phyloP scores from a whole-genome alignment of 1,140 invertebrate genomes.

The Lanistes nyassanus region DNA sequence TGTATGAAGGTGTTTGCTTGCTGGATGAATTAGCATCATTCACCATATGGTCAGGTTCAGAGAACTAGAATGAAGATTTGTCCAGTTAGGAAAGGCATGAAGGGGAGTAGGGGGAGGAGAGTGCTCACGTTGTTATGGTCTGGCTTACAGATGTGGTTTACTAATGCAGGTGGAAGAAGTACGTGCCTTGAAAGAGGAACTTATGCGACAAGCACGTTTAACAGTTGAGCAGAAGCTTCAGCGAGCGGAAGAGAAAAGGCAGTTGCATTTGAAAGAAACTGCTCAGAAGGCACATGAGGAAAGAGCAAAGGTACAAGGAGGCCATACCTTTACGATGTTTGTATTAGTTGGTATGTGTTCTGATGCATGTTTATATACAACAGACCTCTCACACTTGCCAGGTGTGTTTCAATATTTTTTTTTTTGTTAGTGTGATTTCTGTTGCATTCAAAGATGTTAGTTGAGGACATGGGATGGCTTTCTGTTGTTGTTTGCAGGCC shows the following conservation, averaged over 20 bases:
- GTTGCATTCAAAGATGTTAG: neutral
- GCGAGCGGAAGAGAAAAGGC: slow-evolving; percentile 90
- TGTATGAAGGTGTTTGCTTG: no score
- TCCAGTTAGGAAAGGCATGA: neutral
- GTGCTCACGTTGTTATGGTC: neutral
- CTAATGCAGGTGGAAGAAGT: slow-evolving; percentile 82
- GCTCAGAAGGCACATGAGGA: slow-evolving; percentile 96
- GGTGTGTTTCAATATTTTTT: neutral
- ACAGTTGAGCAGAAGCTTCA: slow-evolving; percentile 87
- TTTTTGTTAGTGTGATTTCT: neutral
- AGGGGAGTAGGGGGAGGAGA: neutral
- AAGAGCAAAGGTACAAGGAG: slow-evolving; percentile 80
- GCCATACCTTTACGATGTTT: neutral
- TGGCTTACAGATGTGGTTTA: neutral
- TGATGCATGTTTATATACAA: neutral
- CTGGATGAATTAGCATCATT: no score
- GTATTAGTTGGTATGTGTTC: neutral
- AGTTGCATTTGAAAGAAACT: slow-evolving; percentile 81
- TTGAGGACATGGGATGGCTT: neutral
- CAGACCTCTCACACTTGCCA: neutral
- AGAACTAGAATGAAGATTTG: neutral
- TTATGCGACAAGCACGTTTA: slow-evolving; percentile 85
- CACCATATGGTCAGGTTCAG: no score
- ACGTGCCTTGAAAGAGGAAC: slow-evolving; percentile 84
- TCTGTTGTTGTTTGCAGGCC: slow-evolving; percentile 65